These are phyloP conservation scores for Liopterus haemorrhoidalis DNA, from an alignment of 2,888 invertebrate genomes.

Conservation along the genomic window DNA sequence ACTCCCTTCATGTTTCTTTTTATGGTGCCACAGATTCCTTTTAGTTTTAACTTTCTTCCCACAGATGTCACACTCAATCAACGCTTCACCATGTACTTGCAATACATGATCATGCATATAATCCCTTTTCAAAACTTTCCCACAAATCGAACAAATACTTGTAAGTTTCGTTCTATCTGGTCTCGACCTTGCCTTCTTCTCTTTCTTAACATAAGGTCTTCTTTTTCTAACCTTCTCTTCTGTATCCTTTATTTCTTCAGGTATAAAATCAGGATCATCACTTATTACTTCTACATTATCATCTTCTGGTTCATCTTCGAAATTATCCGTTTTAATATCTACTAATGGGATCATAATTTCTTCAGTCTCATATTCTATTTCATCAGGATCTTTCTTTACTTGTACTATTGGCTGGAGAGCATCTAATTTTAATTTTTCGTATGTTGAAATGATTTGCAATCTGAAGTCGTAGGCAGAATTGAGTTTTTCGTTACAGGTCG, in stretches of 20 bases:
- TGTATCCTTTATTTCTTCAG: background rate
- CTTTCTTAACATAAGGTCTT: background rate
- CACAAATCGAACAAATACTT: conserved; percentile 2
- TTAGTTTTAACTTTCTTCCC: conserved; percentile 5
- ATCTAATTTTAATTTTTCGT: background rate
- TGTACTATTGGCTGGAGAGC: background rate
- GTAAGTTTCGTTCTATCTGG: background rate
- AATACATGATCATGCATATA: background rate
- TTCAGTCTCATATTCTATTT: background rate
- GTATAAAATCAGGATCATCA: background rate
- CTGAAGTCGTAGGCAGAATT: background rate
- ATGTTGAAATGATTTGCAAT: conserved; percentile 1
- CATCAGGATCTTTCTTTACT: background rate
- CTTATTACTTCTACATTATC: background rate
- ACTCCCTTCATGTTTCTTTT: background rate
- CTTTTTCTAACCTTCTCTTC: background rate
- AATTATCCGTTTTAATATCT: background rate
- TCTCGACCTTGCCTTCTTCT: background rate
- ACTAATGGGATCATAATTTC: background rate
- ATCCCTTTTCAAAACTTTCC: background rate
- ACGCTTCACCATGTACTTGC: background rate
- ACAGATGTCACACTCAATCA: conserved; percentile 1
- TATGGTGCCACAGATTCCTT: background rate
- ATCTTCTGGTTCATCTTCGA: background rate
- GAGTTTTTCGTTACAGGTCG: background rate